Conservation (phyloP, 2,888 invertebrate species). For the Clusia tigrina region DNA sequence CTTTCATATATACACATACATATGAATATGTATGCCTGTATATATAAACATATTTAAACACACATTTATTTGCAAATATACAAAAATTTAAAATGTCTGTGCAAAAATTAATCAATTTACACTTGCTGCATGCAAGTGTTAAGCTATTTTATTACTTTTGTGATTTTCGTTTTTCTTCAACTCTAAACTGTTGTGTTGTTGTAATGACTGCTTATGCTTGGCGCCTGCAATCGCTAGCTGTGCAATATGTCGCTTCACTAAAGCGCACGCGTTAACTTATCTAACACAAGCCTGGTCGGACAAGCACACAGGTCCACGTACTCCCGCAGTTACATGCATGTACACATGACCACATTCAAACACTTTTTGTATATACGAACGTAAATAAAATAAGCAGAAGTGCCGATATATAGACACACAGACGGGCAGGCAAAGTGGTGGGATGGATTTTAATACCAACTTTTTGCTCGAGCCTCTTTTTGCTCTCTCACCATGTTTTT, state of each 20-base stretch:
- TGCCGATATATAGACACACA: neutral
- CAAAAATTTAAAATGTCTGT: neutral
- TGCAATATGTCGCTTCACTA: neutral
- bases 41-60: neutral
- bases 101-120: slow-evolving; percentile 4
- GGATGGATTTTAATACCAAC: neutral
- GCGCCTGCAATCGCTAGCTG: neutral
- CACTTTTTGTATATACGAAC: too few relatives aligned
- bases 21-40: neutral
- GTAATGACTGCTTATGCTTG: neutral
- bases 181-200: slow-evolving; percentile 4
- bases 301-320: neutral
- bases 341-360: too few relatives aligned
- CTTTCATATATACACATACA: too few relatives aligned
- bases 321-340: too few relatives aligned
- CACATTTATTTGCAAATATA: neutral
- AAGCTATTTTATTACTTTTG: neutral
- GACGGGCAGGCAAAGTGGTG: neutral
- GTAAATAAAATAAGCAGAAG: neutral
- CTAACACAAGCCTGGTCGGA: neutral
- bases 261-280: neutral
- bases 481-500: neutral
- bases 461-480: neutral
- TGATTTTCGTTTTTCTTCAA: too few relatives aligned
- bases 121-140: neutral